A percentile compares a stretch with the other conserved stretches of the same genome.
These are phyloP conservation scores for Petaurus breviceps DNA, from an alignment of 2,113 vertebrate species.

Conservation along the genomic window DNA sequence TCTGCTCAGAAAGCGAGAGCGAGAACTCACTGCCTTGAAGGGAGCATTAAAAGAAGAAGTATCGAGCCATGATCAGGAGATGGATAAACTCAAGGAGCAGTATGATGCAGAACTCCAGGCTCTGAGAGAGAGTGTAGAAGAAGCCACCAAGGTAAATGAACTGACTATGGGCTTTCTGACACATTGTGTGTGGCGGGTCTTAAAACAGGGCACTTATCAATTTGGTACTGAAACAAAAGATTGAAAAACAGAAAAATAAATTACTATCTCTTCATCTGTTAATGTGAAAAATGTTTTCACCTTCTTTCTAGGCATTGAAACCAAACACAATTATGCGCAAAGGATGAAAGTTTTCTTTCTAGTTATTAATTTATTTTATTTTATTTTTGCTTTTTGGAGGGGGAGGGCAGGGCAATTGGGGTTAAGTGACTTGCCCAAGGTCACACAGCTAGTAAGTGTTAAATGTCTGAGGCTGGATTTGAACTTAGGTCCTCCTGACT, in stretches of 20 bases:
- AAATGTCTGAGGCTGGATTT: too few relatives aligned
- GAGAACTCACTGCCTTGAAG: slow-evolving; percentile 95
- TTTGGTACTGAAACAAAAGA: neutral
- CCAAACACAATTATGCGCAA: neutral
- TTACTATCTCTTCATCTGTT: neutral
- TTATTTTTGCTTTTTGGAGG: too few relatives aligned
- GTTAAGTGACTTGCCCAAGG: too few relatives aligned
- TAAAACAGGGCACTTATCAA: accelerated
- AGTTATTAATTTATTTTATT: neutral
- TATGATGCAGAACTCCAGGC: slow-evolving; percentile 89
- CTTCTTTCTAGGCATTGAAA: neutral
- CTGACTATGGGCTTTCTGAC: accelerated
- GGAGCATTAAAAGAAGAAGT: slow-evolving; percentile 98
- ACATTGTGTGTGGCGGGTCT: accelerated
- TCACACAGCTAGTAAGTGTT: too few relatives aligned
- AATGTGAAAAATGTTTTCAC: neutral
- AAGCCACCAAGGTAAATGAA: slow-evolving; percentile 88
- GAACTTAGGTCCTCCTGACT: too few relatives aligned
- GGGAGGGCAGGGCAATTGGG: too few relatives aligned
- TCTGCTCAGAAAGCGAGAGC: slow-evolving; percentile 90
- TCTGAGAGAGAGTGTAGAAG: slow-evolving; percentile 87
- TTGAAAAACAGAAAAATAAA: neutral
- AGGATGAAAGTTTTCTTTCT: neutral
- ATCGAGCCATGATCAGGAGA: slow-evolving; percentile 93
- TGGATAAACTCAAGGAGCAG: slow-evolving; percentile 94